Evolutionary conservation across 2,888 invertebrate genomes (phyloP).

Genomic region (Seladonia tumulorum): DNA sequence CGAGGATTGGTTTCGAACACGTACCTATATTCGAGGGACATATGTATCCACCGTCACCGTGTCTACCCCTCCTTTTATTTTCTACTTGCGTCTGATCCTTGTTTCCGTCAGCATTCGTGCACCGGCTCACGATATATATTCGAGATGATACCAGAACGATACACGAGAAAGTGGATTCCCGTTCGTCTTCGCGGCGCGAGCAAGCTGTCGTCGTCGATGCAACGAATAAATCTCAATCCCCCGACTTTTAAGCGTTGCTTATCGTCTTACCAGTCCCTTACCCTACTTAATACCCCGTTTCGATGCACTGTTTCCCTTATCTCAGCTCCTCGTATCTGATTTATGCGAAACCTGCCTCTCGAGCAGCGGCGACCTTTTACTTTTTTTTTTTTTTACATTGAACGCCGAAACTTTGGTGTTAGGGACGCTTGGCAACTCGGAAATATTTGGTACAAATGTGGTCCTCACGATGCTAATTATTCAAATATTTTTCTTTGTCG

Average conservation of each 20-base stretch:
- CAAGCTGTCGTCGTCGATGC: conserved; percentile 29
- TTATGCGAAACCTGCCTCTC: background rate
- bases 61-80: conserved; percentile 47
- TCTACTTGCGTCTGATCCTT: conserved; percentile 64
- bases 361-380: background rate
- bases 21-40: conserved; percentile 30
- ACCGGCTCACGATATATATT: conserved; percentile 26
- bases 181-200: background rate
- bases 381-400: too few relatives aligned
- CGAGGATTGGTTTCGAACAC: conserved; percentile 48
- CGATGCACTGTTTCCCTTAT: conserved; percentile 6
- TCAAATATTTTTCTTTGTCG: too few relatives aligned
- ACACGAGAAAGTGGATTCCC: conserved; percentile 46
- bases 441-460: too few relatives aligned
- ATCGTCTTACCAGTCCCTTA: conserved; percentile 38
- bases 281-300: conserved; percentile 1
- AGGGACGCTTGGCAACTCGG: too few relatives aligned
- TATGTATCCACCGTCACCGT: conserved; percentile 21
- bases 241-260: conserved; percentile 54
- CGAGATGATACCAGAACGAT: conserved; percentile 27
- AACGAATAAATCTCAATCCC: conserved; percentile 44
- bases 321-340: background rate
- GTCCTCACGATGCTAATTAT: too few relatives aligned
- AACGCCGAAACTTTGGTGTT: too few relatives aligned
- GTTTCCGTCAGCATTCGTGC: conserved; percentile 61